Evolutionary conservation across 2,113 vertebrate genomes (phyloP).

Genomic region (Crypturellus undulatus): DNA sequence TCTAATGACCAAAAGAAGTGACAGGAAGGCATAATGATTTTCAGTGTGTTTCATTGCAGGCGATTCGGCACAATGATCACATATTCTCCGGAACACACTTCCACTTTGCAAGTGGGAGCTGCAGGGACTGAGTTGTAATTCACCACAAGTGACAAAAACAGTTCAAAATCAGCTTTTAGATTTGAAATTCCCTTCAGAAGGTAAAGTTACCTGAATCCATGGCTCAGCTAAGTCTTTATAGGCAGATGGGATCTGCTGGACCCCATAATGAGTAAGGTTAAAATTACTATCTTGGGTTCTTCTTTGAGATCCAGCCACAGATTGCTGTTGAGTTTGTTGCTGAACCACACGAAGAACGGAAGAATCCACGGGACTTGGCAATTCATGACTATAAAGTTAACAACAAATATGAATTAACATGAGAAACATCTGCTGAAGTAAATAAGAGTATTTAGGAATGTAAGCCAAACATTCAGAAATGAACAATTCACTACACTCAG

Average conservation of each 20-base stretch:
- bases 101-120: not conserved
- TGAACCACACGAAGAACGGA: conserved; percentile 77
- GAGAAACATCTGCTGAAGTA: not conserved
- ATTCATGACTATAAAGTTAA: conserved; percentile 80
- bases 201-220: conserved; percentile 86
- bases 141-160: not conserved
- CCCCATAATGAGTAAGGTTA: conserved; percentile 86
- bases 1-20: not conserved
- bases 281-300: conserved; percentile 80
- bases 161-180: not conserved
- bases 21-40: not conserved
- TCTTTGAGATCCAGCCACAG: conserved; percentile 75
- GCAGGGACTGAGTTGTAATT: not conserved
- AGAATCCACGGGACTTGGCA: conserved; percentile 81
- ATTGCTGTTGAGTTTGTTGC: conserved; percentile 69
- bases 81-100: not conserved
- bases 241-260: conserved; percentile 86
- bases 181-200: not conserved
- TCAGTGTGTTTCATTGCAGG: not conserved
- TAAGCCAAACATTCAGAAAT: not conserved
- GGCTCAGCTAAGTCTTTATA: conserved; percentile 89
- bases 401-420: not conserved
- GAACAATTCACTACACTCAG: not conserved
- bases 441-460: not conserved
- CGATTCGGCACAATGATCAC: not conserved